phyloP scores from a whole-genome alignment of 2,113 vertebrate species.

The Regulus satrapa region DNA sequence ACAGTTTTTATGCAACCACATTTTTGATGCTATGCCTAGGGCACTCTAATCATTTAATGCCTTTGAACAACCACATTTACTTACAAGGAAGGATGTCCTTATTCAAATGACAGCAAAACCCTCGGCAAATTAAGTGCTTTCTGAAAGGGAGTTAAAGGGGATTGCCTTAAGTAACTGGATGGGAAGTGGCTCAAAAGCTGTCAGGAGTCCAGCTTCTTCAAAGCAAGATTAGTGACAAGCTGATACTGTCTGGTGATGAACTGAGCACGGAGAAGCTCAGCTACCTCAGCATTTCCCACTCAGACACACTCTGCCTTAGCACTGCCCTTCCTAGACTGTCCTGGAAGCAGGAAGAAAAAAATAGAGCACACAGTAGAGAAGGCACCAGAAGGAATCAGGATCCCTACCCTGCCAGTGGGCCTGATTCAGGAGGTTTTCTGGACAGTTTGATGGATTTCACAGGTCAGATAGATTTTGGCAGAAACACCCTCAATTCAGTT shows the following conservation, averaged over 20 bases:
- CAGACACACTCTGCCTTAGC: not conserved
- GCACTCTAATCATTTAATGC: not conserved
- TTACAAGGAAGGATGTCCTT: not conserved
- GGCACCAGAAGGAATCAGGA: not conserved
- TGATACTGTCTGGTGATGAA: not conserved
- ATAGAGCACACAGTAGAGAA: not conserved
- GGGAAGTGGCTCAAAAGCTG: not conserved
- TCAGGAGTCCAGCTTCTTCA: not conserved
- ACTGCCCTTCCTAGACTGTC: not conserved
- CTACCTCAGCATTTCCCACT: not conserved
- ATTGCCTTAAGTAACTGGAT: not conserved
- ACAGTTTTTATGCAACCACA: not conserved
- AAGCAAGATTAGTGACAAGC: not conserved
- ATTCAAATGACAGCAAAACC: not conserved
- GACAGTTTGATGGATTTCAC: not conserved
- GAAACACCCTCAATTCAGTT: not conserved
- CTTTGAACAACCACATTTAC: not conserved
- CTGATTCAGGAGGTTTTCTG: not conserved
- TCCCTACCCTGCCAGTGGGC: rapidly evolving
- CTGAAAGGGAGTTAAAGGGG: not conserved
- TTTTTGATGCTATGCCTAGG: not conserved
- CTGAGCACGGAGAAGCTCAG: not conserved
- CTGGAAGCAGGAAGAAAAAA: not conserved
- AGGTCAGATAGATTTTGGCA: not conserved
- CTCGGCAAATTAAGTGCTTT: not conserved